Evolutionary conservation across 2,113 vertebrate species (phyloP).

Genomic region (Amphilophus citrinellus): DNA sequence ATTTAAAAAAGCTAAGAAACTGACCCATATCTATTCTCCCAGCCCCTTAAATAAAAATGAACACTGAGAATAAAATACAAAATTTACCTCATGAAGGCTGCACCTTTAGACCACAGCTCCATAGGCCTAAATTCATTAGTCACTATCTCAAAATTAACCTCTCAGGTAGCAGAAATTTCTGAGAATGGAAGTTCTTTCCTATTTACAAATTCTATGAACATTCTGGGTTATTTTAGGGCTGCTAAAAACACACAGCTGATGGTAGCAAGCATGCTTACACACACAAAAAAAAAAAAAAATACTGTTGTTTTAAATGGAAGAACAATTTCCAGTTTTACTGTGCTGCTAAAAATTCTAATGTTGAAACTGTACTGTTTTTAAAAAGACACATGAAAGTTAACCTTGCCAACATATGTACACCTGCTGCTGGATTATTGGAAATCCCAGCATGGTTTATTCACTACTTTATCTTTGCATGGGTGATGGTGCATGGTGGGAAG

Average conservation of each 20-base stretch:
- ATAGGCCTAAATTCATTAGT: background rate
- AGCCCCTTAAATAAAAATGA: background rate
- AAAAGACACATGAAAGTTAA: slow-evolving; percentile 7
- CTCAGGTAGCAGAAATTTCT: background rate
- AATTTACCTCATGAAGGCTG: background rate
- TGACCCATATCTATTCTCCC: no score
- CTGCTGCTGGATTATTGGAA: slow-evolving; percentile 50
- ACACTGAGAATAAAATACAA: background rate
- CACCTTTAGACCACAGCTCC: background rate
- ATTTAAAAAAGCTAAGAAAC: no score
- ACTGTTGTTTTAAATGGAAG: background rate
- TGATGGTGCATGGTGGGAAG: slow-evolving; percentile 44
- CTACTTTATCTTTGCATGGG: slow-evolving; percentile 48
- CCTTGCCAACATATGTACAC: slow-evolving; percentile 18
- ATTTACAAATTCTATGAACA: background rate
- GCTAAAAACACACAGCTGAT: background rate
- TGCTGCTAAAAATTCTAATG: slow-evolving; percentile 13
- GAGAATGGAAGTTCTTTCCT: no score
- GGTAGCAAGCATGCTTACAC: background rate
- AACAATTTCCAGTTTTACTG: background rate
- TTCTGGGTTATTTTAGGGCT: background rate
- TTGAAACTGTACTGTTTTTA: slow-evolving; percentile 9
- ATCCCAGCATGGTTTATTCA: slow-evolving; percentile 33
- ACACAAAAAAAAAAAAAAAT: background rate
- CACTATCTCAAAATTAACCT: background rate